phyloP scores from a whole-genome alignment of 2,888 invertebrate genomes.

The Nematopogon swammerdamellus region DNA sequence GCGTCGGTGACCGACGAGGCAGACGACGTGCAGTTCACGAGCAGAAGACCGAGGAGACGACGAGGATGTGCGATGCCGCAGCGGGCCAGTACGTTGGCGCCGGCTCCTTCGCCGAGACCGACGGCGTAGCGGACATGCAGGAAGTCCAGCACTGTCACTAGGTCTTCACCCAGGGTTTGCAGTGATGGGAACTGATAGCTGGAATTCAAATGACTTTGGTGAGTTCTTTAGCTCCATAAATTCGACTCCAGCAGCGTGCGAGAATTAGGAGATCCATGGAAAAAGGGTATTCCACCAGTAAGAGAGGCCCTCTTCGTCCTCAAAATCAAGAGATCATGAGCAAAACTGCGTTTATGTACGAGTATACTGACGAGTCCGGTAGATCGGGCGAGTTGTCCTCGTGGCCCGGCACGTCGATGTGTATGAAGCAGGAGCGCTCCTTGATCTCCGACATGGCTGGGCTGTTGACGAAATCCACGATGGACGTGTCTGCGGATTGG shows the following conservation, averaged over 20 bases:
- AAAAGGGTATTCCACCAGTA: too few relatives aligned
- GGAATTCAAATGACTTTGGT: too few relatives aligned
- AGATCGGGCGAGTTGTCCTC: constrained; percentile 77
- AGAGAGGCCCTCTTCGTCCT: too few relatives aligned
- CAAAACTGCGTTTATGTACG: too few relatives aligned
- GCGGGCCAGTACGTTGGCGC: constrained; percentile 81
- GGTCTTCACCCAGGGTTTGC: constrained; percentile 77
- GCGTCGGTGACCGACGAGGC: constrained; percentile 84
- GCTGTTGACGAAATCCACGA: constrained; percentile 79
- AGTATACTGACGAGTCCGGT: constrained; percentile 68
- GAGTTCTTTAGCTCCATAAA: too few relatives aligned
- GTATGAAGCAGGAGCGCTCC: constrained; percentile 81
- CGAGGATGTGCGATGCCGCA: constrained; percentile 81
- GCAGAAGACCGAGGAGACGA: constrained; percentile 72
- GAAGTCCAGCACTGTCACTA: constrained; percentile 77
- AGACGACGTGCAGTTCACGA: constrained; percentile 85
- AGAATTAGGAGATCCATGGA: too few relatives aligned
- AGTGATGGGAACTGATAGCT: constrained; percentile 80
- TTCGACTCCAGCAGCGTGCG: too few relatives aligned
- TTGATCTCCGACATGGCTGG: constrained; percentile 83
- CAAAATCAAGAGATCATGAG: too few relatives aligned
- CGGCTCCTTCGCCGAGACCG: constrained; percentile 84
- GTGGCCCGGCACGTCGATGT: constrained; percentile 84
- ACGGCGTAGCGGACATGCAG: constrained; percentile 81
- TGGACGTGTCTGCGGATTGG: constrained; percentile 70